Percentiles rank a stretch among this genome's conserved stretches.
Evolutionary conservation across 35 echinoderm and acorn worm species (phyloP).

Genomic region (Apostichopus parvimensis): DNA sequence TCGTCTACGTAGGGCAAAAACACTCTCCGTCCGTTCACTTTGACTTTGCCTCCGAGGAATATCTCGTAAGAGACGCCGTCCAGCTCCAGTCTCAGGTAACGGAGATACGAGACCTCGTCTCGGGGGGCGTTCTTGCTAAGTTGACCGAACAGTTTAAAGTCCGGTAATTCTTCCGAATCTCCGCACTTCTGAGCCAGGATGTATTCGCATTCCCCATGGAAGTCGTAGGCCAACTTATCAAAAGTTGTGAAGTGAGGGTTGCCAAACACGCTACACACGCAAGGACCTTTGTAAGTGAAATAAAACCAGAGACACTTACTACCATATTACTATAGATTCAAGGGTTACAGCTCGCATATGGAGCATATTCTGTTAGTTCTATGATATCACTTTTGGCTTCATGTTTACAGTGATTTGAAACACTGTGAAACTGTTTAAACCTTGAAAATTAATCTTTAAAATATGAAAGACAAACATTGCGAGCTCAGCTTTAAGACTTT

Average conservation of each 20-base stretch:
- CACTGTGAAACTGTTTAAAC: too few relatives aligned
- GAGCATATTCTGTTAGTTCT: too few relatives aligned
- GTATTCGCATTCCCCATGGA: slow-evolving; percentile 31
- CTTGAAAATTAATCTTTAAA: too few relatives aligned
- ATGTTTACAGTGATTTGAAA: too few relatives aligned
- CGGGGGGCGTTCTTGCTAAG: background rate
- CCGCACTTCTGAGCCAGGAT: slow-evolving; percentile 28
- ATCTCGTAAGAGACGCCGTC: background rate
- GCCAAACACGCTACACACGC: slow-evolving; percentile 25
- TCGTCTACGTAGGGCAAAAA: slow-evolving; percentile 4
- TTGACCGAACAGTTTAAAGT: slow-evolving; percentile 15
- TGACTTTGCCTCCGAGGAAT: background rate
- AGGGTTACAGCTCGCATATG: too few relatives aligned
- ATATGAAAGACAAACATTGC: too few relatives aligned
- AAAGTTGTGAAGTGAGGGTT: slow-evolving; percentile 46
- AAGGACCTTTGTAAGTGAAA: background rate
- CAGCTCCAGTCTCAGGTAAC: background rate
- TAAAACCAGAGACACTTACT: too few relatives aligned
- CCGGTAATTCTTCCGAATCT: background rate
- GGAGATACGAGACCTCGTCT: background rate
- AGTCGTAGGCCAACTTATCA: slow-evolving; percentile 26
- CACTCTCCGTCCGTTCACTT: slow-evolving; percentile 1
- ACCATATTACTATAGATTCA: too few relatives aligned
- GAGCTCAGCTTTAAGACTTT: too few relatives aligned
- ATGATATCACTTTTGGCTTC: too few relatives aligned